Evolutionary conservation across 1,140 invertebrate genomes (phyloP), one percentile per base, ranked within the genome.

Genomic region (Drosophila mauritiana): DNA sequence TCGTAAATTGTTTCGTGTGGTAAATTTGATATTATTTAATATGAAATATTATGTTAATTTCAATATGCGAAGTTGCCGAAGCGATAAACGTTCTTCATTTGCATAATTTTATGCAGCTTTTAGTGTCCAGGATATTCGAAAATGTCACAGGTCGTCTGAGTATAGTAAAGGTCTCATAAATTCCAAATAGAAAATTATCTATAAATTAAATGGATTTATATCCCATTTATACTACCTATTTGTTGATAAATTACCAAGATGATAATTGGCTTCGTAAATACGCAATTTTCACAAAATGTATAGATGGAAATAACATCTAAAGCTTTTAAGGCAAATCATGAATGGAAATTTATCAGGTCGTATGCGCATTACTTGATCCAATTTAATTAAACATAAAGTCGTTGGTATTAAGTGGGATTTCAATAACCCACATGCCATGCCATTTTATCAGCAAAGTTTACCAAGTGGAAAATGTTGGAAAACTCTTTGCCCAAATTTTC

Each of bases 301-400:
- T 36, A 27, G 36, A 36, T 48, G 37, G 34, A 65, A 48, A 31
- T 36, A 49, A 15, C 22, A 22, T 40, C 25, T 27, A 65, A 65
- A 65, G 42, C 63, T 15, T 63, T 64, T 39, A 42, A 27, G 34
- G 57, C 15, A 45, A 20, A 46, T 27, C n/a, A 37, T 27, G 20
- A 46, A 34, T 39, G 34, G 5, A 22, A 65, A 46, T 70, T 27
- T 12, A 27, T 48, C n/a, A 15, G 34, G 8, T n/a, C 17, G n/a
- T 34, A 22, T 42, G 20, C n/a, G 25, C 49, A 54, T 36, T 54
- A 22, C 22, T 12, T 39, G 3, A 52, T 15, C 5, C 63, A 53
- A 25, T 48, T 69, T 40, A 69, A 69, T 70, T 69, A 39, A 48
- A 70, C 56, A 13, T 42, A n/a, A 57, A 57, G 31, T 57, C 65